Conservation (phyloP, 2,113 vertebrate genomes). For the Piprites chloris region DNA sequence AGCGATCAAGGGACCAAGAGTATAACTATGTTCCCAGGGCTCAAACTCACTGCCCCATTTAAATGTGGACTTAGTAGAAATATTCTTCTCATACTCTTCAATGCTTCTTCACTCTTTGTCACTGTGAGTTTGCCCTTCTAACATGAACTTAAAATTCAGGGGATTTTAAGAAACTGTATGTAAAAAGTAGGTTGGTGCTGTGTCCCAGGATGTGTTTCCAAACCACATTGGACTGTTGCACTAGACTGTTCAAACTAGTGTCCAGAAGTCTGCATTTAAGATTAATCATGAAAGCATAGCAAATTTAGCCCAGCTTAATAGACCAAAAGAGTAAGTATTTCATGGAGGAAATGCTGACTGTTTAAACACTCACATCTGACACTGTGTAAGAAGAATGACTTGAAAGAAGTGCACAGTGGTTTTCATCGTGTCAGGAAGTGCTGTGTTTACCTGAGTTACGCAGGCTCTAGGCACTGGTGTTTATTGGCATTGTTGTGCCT, state of each 20-base stretch:
- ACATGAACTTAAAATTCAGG: background rate
- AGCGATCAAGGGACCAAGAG: background rate
- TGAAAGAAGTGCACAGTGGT: conserved; percentile 55
- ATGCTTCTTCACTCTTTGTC: background rate
- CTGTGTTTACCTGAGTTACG: conserved; percentile 69
- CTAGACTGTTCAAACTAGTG: background rate
- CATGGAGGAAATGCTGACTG: conserved; percentile 55
- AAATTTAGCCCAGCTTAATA: background rate
- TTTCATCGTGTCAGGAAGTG: conserved; percentile 67
- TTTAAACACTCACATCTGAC: conserved; percentile 67
- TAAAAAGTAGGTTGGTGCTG: background rate
- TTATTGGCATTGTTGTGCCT: conserved; percentile 70
- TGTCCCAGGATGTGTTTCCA: background rate
- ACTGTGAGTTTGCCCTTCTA: background rate
- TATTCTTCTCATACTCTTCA: background rate
- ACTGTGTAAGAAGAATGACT: conserved; percentile 64
- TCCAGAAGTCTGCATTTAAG: background rate
- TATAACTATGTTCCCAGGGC: background rate
- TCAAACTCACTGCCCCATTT: background rate
- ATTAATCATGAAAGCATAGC: background rate
- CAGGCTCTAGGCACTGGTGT: conserved; percentile 60
- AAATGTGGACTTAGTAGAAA: background rate
- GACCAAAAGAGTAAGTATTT: background rate
- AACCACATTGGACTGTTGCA: background rate
- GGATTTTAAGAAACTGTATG: background rate